Conservation (phyloP, 2,113 vertebrate species). For the Dipodomys ordii region DNA sequence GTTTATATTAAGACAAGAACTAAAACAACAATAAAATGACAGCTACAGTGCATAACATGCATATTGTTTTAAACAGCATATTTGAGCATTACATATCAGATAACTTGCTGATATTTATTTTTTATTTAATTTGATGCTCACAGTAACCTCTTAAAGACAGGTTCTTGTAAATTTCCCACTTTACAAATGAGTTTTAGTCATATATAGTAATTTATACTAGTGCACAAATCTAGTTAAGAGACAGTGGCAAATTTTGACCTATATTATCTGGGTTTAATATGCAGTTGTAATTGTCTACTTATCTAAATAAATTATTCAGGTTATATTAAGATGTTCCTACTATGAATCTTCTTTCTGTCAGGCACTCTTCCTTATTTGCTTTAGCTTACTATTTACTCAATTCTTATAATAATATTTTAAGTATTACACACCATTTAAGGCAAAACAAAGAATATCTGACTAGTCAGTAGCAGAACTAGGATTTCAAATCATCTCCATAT, state of each 20-base stretch:
- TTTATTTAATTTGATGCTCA: conserved; percentile 26
- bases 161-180: background rate
- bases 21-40: background rate
- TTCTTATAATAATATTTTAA: background rate
- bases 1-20: background rate
- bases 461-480: background rate
- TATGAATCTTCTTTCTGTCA: background rate
- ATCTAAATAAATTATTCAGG: background rate
- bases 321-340: background rate
- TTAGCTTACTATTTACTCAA: background rate
- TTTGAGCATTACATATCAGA: background rate
- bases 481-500: background rate
- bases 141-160: background rate
- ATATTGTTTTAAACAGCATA: background rate
- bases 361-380: background rate
- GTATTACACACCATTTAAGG: background rate
- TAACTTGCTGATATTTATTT: background rate
- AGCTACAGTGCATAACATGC: background rate
- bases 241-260: background rate
- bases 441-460: background rate
- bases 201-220: background rate
- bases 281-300: background rate
- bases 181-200: conserved; percentile 1
- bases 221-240: background rate
- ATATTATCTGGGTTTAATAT: background rate